Evolutionary conservation across 2,797 vertebrate species (phyloP).

Genomic region (Telmatherina bonti): DNA sequence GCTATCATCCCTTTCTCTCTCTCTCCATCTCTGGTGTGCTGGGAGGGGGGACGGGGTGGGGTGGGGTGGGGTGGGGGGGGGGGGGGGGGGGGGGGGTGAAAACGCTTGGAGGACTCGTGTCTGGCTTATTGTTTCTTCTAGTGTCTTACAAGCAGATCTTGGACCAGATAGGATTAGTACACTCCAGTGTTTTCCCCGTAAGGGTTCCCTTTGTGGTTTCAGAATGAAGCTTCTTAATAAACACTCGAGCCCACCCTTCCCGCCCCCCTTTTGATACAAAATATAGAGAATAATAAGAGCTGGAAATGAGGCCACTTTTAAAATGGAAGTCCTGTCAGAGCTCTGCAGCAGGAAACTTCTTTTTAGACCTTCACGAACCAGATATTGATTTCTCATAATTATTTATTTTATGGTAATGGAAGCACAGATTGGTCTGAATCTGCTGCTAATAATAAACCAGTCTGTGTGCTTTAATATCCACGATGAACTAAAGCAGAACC

Average conservation of each 20-base stretch:
- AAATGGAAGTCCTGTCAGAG: constrained; percentile 51
- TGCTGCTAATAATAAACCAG: constrained; percentile 42
- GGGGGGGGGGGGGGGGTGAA: constrained; percentile 46
- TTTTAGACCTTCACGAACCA: constrained; percentile 52
- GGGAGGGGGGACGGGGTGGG: too few relatives aligned
- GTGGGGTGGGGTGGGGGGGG: too few relatives aligned
- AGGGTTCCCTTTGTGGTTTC: constrained; percentile 59
- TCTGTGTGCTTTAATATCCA: constrained; percentile 8
- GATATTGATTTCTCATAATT: constrained; percentile 59
- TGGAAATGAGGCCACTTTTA: constrained; percentile 53
- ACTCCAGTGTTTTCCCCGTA: constrained; percentile 49
- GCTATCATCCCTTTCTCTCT: constrained; percentile 70
- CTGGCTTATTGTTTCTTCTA: constrained; percentile 74
- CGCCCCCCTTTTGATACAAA: constrained; percentile 37
- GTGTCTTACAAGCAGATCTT: constrained; percentile 66
- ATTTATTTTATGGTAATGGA: constrained; percentile 42
- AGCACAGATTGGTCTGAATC: not conserved
- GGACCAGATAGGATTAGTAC: constrained; percentile 57
- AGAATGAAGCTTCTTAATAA: constrained; percentile 64
- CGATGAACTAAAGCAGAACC: constrained; percentile 7
- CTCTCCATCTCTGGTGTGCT: constrained; percentile 55
- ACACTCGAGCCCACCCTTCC: constrained; percentile 55
- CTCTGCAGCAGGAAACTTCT: constrained; percentile 45
- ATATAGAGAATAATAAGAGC: constrained; percentile 49
- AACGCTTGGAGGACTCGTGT: constrained; percentile 69